These are phyloP conservation scores for Megamerina dolium DNA, from an alignment of 2,888 invertebrate genomes.

Conservation along the genomic window DNA sequence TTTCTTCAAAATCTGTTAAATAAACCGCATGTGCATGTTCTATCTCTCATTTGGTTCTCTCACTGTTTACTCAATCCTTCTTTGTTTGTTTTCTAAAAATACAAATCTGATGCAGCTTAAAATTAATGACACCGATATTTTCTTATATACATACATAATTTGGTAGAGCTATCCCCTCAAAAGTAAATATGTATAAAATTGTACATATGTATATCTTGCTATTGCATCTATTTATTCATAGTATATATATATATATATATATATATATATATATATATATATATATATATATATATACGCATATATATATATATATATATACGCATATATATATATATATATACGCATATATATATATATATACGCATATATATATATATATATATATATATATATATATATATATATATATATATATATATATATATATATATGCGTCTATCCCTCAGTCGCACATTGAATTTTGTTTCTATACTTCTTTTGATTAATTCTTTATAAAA, in stretches of 20 bases:
- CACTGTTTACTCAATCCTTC: too few relatives aligned
- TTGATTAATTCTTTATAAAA: neutral
- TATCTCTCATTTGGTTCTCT: too few relatives aligned
- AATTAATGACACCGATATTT: too few relatives aligned
- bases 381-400: constrained; percentile 6
- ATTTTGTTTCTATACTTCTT: too few relatives aligned
- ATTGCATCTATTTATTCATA: neutral
- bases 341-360: neutral
- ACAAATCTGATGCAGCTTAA: too few relatives aligned
- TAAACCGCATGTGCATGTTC: too few relatives aligned
- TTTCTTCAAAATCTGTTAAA: too few relatives aligned
- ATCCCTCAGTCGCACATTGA: neutral
- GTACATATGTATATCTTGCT: neutral
- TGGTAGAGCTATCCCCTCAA: too few relatives aligned
- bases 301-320: neutral
- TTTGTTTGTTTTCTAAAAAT: too few relatives aligned
- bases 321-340: neutral
- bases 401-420: neutral
- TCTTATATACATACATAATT: too few relatives aligned
- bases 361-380: neutral
- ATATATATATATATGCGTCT: neutral
- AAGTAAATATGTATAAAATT: too few relatives aligned
- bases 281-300: constrained; percentile 4
- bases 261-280: neutral
- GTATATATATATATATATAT: neutral